Percentiles rank a stretch among this genome's conserved stretches.
Conservation (phyloP, 2,888 invertebrate genomes). For the Scaptomyza cyrtandrae region DNA sequence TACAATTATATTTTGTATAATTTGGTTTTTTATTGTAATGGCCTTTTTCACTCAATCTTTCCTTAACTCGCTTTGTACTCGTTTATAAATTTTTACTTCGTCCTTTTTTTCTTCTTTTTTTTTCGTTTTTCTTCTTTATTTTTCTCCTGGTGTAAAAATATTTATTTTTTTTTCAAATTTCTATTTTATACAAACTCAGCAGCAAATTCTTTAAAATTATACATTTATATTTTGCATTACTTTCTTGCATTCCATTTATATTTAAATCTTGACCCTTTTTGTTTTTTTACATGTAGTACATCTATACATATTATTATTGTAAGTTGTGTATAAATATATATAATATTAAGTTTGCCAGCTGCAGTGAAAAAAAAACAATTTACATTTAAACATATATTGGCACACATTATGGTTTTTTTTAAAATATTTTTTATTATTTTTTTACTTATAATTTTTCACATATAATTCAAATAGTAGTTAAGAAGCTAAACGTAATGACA, state of each 20-base stretch:
- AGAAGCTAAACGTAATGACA: conserved; percentile 43
- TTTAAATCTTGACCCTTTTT: conserved; percentile 4
- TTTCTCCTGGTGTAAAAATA: conserved; percentile 71
- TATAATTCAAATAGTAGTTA: conserved; percentile 29
- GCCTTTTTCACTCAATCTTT: conserved; percentile 58
- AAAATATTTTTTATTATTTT: conserved; percentile 4
- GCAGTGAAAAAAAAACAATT: conserved; percentile 53
- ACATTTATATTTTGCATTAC: conserved; percentile 16
- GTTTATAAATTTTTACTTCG: conserved; percentile 47
- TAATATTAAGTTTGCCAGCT: conserved; percentile 44
- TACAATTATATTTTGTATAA: conserved; percentile 1
- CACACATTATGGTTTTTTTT: conserved; percentile 67
- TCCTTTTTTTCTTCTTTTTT: conserved; percentile 20
- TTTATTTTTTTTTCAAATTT: conserved; percentile 36
- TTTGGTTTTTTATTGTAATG: conserved; percentile 31
- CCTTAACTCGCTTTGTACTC: conserved; percentile 69
- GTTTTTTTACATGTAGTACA: conserved; percentile 35
- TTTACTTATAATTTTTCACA: conserved; percentile 14
- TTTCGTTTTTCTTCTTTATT: background rate
- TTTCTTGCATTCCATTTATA: conserved; percentile 19
- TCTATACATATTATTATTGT: conserved; percentile 59
- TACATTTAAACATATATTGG: conserved; percentile 79
- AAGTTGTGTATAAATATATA: conserved; percentile 49
- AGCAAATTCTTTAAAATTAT: conserved; percentile 51
- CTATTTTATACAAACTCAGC: conserved; percentile 72